Base-by-base conservation (phyloP, 1,140 invertebrate species). In the Saccostrea echinata region DNA sequence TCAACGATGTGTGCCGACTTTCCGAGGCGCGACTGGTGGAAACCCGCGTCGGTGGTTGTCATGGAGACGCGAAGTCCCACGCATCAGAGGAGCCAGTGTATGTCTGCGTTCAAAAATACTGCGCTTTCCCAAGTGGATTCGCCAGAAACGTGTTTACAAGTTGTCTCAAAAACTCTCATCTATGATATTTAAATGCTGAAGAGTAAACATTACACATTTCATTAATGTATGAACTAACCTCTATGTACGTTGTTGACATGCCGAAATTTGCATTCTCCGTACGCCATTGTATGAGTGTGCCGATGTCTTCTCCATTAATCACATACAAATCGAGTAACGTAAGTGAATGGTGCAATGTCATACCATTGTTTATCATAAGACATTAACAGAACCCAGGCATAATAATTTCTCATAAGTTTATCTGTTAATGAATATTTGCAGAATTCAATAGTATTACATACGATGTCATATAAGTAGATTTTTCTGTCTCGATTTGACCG, bases 111-210 rank as follows among this genome's bases (percentile, higher is more conserved):
- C 27, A 76, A 76, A 76, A 76, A 30, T 18, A 30, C 68, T 27
- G 68, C 11, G 68, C 68, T 76, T 76, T 27, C 24, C 68, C 24
- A 76, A 76, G 68, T 76, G 68, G 68, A 76, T 76, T 76, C 27
- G 24, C 30, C 24, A 33, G 24, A 76, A 76, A 76, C 30, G 30
- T 76, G 68, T 76, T 76, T 76, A 76, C 68, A 76, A 76, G 68
- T 76, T 76, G 68, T 76, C 68, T 76, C 68, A 76, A 76, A 76
- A 76, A 76, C 68, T 30, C 68, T 76, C 68, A 76, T 76, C 68
- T 76, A 76, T 76, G 68, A 76, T 76, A 76, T 76, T 76, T 76
- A 76, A 76, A 76, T 76, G 68, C 27, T 76, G 68, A 76, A 76
- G 68, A 30, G 68, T 76, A 76, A 76, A 76, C 68, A 76, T 76